phyloP scores from a whole-genome alignment of 2,888 invertebrate species.

The Oeneis ivallda region DNA sequence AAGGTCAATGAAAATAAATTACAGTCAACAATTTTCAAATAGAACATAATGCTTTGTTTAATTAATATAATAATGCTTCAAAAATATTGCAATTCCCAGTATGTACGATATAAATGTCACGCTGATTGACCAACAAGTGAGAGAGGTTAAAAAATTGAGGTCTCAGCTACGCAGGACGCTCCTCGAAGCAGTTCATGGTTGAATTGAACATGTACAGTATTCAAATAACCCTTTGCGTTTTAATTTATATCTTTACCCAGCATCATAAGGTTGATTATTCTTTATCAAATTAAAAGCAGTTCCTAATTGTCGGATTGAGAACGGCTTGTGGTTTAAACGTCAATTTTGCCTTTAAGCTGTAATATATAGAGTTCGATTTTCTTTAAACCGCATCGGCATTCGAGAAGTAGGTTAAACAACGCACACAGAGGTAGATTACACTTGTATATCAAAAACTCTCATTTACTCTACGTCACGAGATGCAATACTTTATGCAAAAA shows the following conservation, averaged over 20 bases:
- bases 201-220: conserved; percentile 75
- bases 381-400: conserved; percentile 63
- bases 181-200: conserved; percentile 81
- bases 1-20: conserved; percentile 6
- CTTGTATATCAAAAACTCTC: conserved; percentile 76
- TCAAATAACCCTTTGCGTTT: conserved; percentile 49
- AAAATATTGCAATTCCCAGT: conserved; percentile 23
- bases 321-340: conserved; percentile 57
- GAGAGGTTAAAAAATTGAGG: conserved; percentile 79
- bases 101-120: conserved; percentile 71
- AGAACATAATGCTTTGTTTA: conserved; percentile 1
- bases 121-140: conserved; percentile 78
- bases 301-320: conserved; percentile 78
- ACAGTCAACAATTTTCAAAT: conserved; percentile 6
- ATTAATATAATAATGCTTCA: conserved; percentile 14
- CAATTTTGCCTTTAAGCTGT: conserved; percentile 63
- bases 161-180: conserved; percentile 75
- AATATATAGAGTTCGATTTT: conserved; percentile 63
- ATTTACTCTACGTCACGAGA: conserved; percentile 56
- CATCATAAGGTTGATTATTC: conserved; percentile 60
- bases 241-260: conserved; percentile 53
- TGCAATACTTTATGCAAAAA: conserved; percentile 31
- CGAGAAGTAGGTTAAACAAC: conserved; percentile 80
- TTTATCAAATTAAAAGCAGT: conserved; percentile 54
- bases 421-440: conserved; percentile 65